phyloP scores from a whole-genome alignment of 2,797 vertebrate species.

The Poeciliopsis turneri region DNA sequence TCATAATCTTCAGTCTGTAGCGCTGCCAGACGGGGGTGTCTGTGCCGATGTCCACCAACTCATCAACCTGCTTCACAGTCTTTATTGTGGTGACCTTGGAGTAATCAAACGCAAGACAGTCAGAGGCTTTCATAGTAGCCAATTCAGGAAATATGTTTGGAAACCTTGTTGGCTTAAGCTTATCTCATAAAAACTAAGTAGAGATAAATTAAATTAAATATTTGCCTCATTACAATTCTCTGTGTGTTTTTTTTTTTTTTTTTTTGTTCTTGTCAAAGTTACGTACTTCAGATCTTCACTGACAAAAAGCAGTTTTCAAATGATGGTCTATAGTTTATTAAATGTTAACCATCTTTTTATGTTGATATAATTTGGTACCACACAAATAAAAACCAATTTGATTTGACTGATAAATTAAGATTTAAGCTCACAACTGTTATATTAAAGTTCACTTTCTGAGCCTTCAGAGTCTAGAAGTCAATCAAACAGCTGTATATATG shows the following conservation, averaged over 20 bases:
- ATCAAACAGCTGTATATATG: no score
- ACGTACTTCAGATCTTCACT: background rate
- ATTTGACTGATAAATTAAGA: no score
- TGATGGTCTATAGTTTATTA: background rate
- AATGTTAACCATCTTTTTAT: no score
- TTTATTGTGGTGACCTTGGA: conserved; percentile 96
- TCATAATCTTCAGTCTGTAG: conserved; percentile 88
- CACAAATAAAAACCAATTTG: no score
- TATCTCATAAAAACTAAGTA: background rate
- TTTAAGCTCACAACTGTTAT: no score
- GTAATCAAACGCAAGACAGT: conserved; percentile 22
- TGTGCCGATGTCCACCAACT: conserved; percentile 92
- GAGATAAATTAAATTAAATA: no score
- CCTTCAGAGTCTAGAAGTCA: no score
- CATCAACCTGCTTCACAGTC: conserved; percentile 94
- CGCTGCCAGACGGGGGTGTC: conserved; percentile 88
- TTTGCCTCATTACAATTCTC: background rate
- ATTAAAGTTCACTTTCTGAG: no score
- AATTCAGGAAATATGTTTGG: background rate
- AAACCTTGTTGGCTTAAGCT: background rate
- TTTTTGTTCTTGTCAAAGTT: background rate
- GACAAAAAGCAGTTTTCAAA: background rate
- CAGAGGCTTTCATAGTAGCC: background rate
- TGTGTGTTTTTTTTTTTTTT: background rate
- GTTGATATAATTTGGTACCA: no score